Evolutionary conservation across 2,888 invertebrate species (phyloP).

Genomic region (Romanomermis culicivorax): DNA sequence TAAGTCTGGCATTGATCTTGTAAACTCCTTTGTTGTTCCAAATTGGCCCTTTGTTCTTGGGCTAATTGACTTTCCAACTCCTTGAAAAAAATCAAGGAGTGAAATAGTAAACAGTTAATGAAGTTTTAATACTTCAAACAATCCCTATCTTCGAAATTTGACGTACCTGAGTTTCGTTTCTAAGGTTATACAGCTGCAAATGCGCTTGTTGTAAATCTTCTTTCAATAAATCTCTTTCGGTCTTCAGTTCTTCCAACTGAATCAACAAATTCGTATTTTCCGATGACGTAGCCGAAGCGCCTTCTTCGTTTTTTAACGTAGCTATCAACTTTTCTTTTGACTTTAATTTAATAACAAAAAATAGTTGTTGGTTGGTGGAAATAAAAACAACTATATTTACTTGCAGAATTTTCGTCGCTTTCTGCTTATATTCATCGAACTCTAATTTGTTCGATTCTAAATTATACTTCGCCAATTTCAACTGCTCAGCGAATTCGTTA

Average conservation of each 20-base stretch:
- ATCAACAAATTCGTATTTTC: neutral
- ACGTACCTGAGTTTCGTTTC: slow-evolving; percentile 34
- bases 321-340: slow-evolving; percentile 49
- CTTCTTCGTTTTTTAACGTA: slow-evolving; percentile 31
- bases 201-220: slow-evolving; percentile 39
- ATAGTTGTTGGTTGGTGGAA: too few relatives aligned
- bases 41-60: slow-evolving; percentile 7
- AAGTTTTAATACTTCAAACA: too few relatives aligned
- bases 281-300: neutral
- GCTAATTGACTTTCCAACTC: slow-evolving; percentile 11
- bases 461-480: slow-evolving; percentile 30
- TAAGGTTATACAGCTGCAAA: slow-evolving; percentile 31
- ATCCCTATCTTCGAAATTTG: too few relatives aligned
- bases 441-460: slow-evolving; percentile 37
- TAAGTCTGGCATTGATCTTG: slow-evolving; percentile 12
- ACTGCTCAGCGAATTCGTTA: slow-evolving; percentile 25
- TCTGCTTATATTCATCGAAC: slow-evolving; percentile 51
- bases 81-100: slow-evolving; percentile 1
- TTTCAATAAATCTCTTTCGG: slow-evolving; percentile 39
- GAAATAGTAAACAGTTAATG: neutral
- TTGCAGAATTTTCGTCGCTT: slow-evolving; percentile 52
- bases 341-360: slow-evolving; percentile 17
- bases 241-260: slow-evolving; percentile 22
- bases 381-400: slow-evolving; percentile 29
- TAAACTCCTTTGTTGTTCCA: slow-evolving; percentile 11